Evolutionary conservation across 2,797 vertebrate genomes (phyloP).

Genomic region (Phyllotis vaccarum): DNA sequence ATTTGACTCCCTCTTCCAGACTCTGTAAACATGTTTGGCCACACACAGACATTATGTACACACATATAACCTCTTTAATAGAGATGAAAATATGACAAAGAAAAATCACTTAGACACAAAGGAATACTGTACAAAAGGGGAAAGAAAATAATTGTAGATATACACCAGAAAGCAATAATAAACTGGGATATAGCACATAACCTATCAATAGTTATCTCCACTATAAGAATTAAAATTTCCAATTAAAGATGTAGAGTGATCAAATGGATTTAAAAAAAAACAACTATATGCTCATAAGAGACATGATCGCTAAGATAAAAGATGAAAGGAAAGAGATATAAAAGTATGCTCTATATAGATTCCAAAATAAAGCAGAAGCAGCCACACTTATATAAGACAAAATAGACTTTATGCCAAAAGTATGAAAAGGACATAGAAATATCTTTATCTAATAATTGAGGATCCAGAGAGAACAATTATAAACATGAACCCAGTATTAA

Average conservation of each 20-base stretch:
- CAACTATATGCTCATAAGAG: background rate
- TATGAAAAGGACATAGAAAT: background rate
- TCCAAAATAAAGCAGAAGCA: background rate
- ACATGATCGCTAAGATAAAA: background rate
- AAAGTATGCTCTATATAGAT: background rate
- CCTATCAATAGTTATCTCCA: too few species aligned
- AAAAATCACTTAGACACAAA: background rate
- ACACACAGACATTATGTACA: background rate
- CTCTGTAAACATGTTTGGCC: background rate
- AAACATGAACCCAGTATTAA: background rate
- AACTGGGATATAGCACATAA: background rate
- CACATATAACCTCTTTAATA: background rate
- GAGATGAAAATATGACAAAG: background rate
- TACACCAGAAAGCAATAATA: background rate
- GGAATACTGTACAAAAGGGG: background rate
- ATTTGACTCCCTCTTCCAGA: background rate
- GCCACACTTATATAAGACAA: background rate
- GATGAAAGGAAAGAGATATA: background rate
- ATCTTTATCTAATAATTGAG: background rate
- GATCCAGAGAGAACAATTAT: background rate
- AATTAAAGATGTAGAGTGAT: background rate
- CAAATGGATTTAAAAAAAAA: background rate
- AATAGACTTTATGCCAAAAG: background rate
- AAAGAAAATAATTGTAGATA: background rate
- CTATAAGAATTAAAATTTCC: background rate